Conservation (phyloP, 2,888 invertebrate species). For the Agriopis leucophaearia region DNA sequence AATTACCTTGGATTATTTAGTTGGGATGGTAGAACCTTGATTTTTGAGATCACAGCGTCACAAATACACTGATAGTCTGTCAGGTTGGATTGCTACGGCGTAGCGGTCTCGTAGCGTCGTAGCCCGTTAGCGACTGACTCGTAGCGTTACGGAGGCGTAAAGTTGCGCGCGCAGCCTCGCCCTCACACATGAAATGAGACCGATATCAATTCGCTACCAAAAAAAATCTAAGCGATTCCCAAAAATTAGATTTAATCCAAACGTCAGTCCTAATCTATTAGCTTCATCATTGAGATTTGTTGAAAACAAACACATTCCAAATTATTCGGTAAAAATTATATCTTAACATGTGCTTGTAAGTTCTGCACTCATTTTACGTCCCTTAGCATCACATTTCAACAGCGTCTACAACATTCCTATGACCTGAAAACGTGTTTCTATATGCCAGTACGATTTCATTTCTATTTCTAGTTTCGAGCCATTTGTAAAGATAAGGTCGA, state of each 20-base stretch:
- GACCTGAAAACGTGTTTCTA: background rate
- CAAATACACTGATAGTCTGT: constrained; percentile 60
- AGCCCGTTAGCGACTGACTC: constrained; percentile 77
- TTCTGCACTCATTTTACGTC: background rate
- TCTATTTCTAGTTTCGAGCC: constrained; percentile 7
- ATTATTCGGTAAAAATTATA: background rate
- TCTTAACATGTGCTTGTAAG: background rate
- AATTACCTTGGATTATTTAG: constrained; percentile 54
- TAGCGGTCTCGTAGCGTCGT: constrained; percentile 74
- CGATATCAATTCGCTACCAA: constrained; percentile 80
- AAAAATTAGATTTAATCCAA: constrained; percentile 63
- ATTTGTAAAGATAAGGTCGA: constrained; percentile 9
- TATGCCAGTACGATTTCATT: background rate
- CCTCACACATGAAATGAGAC: constrained; percentile 78
- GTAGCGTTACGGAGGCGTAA: constrained; percentile 70
- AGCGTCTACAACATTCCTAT: background rate
- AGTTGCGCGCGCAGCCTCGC: constrained; percentile 83
- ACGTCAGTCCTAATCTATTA: constrained; percentile 24
- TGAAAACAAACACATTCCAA: constrained; percentile 1
- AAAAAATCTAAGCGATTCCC: constrained; percentile 72
- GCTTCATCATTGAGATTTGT: constrained; percentile 15
- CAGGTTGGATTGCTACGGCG: constrained; percentile 68
- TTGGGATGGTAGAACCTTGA: constrained; percentile 41
- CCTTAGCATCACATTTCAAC: background rate
- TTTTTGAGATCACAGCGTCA: constrained; percentile 62